Conservation (phyloP, 2,113 vertebrate genomes). For the Trogon melanurus region DNA sequence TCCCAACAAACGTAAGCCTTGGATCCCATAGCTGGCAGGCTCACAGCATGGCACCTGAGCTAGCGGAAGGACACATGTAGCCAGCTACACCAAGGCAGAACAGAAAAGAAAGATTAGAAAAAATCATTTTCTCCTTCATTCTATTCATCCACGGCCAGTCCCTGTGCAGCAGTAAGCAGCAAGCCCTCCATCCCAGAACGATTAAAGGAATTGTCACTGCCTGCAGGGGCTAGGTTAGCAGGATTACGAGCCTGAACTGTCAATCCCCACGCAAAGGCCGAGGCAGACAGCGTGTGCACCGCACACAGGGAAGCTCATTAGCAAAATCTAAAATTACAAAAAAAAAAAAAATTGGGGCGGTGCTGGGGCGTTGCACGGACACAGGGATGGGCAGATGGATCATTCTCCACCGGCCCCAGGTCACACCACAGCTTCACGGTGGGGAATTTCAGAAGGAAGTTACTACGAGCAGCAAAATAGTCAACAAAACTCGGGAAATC, state of each 20-base stretch:
- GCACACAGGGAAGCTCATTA: not conserved
- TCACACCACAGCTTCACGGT: not conserved
- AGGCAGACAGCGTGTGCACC: not conserved
- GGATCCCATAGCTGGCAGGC: not conserved
- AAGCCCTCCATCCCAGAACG: not conserved
- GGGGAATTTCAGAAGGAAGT: not conserved
- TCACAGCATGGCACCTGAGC: rapidly evolving
- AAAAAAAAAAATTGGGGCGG: not conserved
- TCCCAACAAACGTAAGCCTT: not conserved
- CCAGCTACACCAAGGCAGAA: not conserved
- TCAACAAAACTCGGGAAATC: too few species aligned
- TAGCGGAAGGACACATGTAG: rapidly evolving
- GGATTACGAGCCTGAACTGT: not conserved
- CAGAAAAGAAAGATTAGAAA: not conserved
- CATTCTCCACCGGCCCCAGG: rapidly evolving
- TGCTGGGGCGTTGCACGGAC: not conserved
- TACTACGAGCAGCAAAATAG: too few species aligned
- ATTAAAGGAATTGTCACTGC: not conserved
- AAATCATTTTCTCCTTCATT: not conserved
- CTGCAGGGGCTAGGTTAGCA: not conserved
- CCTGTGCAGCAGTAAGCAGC: rapidly evolving
- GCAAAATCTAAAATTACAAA: not conserved
- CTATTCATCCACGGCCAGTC: not conserved
- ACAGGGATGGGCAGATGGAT: rapidly evolving
- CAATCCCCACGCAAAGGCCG: not conserved